phyloP scores from a whole-genome alignment of 2,888 invertebrate species.

The Agrilus biguttatus region DNA sequence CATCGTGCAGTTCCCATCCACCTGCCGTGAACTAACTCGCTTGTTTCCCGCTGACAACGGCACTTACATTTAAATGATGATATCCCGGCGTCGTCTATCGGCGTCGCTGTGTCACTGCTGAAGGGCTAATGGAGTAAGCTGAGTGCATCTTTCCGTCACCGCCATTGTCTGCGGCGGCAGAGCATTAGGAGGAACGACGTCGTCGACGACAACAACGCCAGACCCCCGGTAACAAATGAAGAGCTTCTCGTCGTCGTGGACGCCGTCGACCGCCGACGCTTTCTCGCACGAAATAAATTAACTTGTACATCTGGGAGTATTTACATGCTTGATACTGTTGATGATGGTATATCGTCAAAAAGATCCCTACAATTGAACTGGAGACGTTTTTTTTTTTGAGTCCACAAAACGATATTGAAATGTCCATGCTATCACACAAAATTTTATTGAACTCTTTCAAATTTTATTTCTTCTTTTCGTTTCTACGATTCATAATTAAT shows the following conservation, averaged over 20 bases:
- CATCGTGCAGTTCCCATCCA: no score
- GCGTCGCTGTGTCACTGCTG: slow-evolving; percentile 15
- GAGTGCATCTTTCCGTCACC: slow-evolving; percentile 24
- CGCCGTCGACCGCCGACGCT: slow-evolving; percentile 4
- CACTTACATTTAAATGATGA: slow-evolving; percentile 27
- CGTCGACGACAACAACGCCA: slow-evolving; percentile 8
- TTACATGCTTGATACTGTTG: no score
- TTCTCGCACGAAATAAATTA: not conserved
- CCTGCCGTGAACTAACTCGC: slow-evolving; percentile 1
- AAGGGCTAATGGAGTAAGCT: slow-evolving; percentile 25
- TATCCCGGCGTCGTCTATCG: slow-evolving; percentile 12
- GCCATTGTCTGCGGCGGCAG: slow-evolving; percentile 22
- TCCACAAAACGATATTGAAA: no score
- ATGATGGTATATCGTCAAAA: no score
- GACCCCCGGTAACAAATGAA: slow-evolving; percentile 26
- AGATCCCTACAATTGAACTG: no score
- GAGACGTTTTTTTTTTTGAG: no score
- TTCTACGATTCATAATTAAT: no score
- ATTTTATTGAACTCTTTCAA: no score
- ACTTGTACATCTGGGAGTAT: no score
- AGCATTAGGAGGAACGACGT: slow-evolving; percentile 21
- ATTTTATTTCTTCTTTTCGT: no score
- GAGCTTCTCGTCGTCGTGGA: slow-evolving; percentile 24
- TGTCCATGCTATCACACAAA: no score
- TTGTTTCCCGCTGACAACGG: slow-evolving; percentile 7